Percentiles rank a stretch among this genome's conserved stretches.
Evolutionary conservation across 1,140 invertebrate species (phyloP).

Genomic region (Triops cancriformis): DNA sequence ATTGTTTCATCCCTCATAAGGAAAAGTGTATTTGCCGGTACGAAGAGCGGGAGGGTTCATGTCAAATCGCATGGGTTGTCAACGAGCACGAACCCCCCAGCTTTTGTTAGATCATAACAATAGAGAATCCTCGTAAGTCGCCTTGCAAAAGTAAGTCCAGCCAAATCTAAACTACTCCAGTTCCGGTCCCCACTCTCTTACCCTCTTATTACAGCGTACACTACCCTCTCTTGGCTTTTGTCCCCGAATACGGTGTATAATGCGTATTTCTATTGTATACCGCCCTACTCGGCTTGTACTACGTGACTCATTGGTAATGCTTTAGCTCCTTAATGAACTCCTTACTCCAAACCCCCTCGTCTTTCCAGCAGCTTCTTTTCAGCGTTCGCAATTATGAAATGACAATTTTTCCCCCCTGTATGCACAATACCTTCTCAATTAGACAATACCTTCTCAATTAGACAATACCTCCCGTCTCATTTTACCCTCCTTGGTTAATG

Average conservation of each 20-base stretch:
- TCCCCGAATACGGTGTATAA: too few relatives aligned
- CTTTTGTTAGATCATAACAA: conserved; percentile 7
- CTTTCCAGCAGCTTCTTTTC: neutral
- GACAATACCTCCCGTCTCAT: neutral
- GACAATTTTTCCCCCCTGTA: neutral
- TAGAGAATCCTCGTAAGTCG: neutral
- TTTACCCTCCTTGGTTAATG: too few relatives aligned
- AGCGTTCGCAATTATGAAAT: neutral
- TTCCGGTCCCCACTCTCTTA: neutral
- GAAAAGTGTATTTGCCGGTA: neutral
- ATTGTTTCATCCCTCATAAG: neutral
- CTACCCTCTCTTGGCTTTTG: too few relatives aligned
- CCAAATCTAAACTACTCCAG: neutral
- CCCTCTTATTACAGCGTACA: neutral
- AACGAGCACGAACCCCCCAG: neutral
- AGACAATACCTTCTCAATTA: neutral
- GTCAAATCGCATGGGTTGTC: neutral
- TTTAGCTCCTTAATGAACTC: neutral
- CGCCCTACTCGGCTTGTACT: neutral
- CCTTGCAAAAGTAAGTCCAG: neutral
- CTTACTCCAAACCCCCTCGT: neutral
- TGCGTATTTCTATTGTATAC: neutral
- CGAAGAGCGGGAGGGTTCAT: neutral
- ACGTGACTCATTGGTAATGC: conserved; percentile 13
- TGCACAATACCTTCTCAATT: neutral